Conservation (phyloP, 2,888 invertebrate genomes). For the Drosophila mayaguana region DNA sequence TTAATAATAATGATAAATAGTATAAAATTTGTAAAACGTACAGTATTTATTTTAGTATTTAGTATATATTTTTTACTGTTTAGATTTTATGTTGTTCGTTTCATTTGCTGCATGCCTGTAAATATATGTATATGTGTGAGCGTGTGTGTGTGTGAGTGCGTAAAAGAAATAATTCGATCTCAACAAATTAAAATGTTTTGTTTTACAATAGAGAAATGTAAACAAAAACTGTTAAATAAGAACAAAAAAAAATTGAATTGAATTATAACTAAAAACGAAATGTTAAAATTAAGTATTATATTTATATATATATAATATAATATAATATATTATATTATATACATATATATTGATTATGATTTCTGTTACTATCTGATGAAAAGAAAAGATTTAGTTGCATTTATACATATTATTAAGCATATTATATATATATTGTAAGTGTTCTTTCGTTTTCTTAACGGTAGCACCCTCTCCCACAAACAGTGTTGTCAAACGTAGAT, state of each 20-base stretch:
- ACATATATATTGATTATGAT: constrained; percentile 27
- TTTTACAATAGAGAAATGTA: constrained; percentile 42
- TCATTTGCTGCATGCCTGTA: constrained; percentile 21
- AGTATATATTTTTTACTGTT: background rate
- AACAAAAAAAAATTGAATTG: background rate
- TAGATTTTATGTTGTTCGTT: background rate
- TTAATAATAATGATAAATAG: background rate
- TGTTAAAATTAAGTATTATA: background rate
- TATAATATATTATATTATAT: background rate
- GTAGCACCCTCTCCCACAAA: constrained; percentile 31
- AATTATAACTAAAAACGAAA: constrained; percentile 16
- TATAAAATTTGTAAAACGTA: background rate
- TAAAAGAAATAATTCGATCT: constrained; percentile 31
- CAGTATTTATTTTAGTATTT: constrained; percentile 3
- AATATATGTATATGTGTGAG: background rate
- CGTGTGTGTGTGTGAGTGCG: constrained; percentile 3
- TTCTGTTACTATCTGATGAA: constrained; percentile 17
- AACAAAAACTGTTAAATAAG: constrained; percentile 4
- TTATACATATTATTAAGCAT: constrained; percentile 24
- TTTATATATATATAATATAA: background rate
- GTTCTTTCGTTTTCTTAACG: constrained; percentile 46
- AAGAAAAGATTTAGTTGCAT: constrained; percentile 25
- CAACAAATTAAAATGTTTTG: constrained; percentile 23
- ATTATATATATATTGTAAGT: constrained; percentile 35
- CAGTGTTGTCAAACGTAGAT: constrained; percentile 52